phyloP scores from a whole-genome alignment of 2,888 invertebrate genomes.

The Mesorhabditis spiculigera region DNA sequence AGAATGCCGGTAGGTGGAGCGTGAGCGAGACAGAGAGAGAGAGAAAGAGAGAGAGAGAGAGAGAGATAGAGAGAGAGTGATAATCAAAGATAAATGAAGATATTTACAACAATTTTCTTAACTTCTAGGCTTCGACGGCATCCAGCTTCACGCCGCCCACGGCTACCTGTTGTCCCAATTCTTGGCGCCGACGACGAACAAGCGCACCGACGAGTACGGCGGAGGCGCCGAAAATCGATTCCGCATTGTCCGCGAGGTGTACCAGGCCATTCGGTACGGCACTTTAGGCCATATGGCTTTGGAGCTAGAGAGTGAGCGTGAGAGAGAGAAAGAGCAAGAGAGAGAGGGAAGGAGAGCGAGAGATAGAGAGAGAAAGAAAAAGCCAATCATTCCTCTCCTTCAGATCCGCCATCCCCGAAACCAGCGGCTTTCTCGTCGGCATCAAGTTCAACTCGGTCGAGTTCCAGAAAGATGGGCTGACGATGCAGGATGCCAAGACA shows the following conservation, averaged over 20 bases:
- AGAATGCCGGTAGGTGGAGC: neutral
- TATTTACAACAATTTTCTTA: too few species aligned
- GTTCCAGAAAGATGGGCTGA: slow-evolving; percentile 39
- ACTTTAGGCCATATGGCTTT: too few species aligned
- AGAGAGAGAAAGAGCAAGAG: too few species aligned
- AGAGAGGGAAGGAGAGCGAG: too few species aligned
- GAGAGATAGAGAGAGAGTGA: too few species aligned
- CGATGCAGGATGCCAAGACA: slow-evolving; percentile 30
- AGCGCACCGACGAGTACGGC: slow-evolving; percentile 44
- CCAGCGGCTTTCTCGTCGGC: slow-evolving; percentile 38
- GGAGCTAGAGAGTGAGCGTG: too few species aligned
- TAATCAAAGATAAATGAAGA: too few species aligned
- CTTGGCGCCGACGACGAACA: slow-evolving; percentile 44
- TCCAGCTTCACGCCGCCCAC: slow-evolving; percentile 45
- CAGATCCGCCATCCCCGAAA: slow-evolving; percentile 26
- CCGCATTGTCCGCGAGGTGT: slow-evolving; percentile 43
- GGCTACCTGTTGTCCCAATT: slow-evolving; percentile 49
- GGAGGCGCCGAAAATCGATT: slow-evolving; percentile 36
- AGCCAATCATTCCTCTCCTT: neutral
- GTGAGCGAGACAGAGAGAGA: too few species aligned
- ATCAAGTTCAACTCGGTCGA: slow-evolving; percentile 49
- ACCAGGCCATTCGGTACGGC: slow-evolving; percentile 40
- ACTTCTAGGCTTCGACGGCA: slow-evolving; percentile 39
- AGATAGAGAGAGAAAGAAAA: too few species aligned
- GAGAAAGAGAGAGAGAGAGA: too few species aligned